Conservation (phyloP, 2,888 invertebrate species). For the Pachymerium ferrugineum region DNA sequence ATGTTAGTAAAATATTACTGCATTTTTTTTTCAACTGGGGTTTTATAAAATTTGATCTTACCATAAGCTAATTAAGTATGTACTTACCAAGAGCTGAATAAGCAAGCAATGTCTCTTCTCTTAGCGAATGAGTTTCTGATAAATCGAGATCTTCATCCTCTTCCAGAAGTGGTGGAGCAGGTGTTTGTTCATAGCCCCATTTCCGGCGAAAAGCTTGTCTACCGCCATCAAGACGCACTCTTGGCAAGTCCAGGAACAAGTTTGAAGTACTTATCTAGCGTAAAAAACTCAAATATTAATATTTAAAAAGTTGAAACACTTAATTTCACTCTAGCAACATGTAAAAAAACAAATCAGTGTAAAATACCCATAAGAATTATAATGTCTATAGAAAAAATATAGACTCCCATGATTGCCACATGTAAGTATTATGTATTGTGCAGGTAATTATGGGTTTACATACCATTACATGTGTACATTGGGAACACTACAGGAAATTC, state of each 20-base stretch:
- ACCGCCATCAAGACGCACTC: constrained; percentile 65
- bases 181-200: constrained; percentile 60
- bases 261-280: not conserved
- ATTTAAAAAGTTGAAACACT: too few species aligned
- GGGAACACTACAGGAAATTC: not conserved
- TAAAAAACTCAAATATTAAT: not conserved
- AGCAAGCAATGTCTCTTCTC: constrained; percentile 55
- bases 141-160: constrained; percentile 47
- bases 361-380: not conserved
- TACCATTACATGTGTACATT: not conserved
- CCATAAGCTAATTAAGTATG: too few species aligned
- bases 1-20: too few species aligned
- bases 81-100: not conserved
- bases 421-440: not conserved
- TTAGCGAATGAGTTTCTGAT: constrained; percentile 57
- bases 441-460: not conserved
- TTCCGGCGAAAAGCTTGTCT: constrained; percentile 58
- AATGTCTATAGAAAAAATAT: not conserved
- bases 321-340: too few species aligned
- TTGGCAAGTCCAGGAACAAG: constrained; percentile 57
- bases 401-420: not conserved
- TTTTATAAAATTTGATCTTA: too few species aligned
- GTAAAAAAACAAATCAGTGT: too few species aligned
- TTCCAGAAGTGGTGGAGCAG: constrained; percentile 62
- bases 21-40: too few species aligned